A percentile compares a stretch with the other conserved stretches of the same genome.
These are phyloP conservation scores for Metallyticus violacea DNA, from an alignment of 2,888 invertebrate species.

Conservation along the genomic window DNA sequence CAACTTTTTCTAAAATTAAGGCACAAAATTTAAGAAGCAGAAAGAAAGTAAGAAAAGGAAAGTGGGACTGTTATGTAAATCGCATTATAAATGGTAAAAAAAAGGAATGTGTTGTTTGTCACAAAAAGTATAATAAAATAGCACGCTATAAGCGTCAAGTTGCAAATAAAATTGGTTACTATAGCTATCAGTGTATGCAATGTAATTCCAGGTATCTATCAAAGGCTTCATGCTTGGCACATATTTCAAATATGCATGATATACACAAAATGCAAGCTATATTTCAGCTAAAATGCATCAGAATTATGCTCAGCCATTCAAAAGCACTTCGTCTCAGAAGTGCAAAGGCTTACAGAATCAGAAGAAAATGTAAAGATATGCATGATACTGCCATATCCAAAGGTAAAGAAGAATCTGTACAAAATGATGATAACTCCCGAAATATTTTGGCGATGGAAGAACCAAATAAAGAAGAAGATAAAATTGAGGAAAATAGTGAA, in stretches of 20 bases:
- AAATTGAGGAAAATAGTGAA: background rate
- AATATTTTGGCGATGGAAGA: too few species aligned
- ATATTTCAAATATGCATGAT: conserved; percentile 58
- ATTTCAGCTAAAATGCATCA: background rate
- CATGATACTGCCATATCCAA: background rate
- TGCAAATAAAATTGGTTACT: conserved; percentile 66
- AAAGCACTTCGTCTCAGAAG: background rate
- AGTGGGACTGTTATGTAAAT: background rate
- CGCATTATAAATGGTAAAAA: background rate
- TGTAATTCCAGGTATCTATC: conserved; percentile 68
- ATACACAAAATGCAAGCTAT: background rate
- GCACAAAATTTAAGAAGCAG: background rate
- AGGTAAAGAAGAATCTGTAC: background rate
- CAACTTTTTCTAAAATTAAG: background rate
- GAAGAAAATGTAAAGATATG: background rate
- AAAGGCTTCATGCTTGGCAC: conserved; percentile 63
- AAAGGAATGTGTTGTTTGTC: conserved; percentile 54
- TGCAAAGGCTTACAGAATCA: background rate
- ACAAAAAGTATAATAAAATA: conserved; percentile 49
- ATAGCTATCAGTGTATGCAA: conserved; percentile 70
- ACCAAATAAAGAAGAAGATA: background rate
- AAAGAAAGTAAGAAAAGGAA: background rate
- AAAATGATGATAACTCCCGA: background rate
- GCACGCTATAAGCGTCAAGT: conserved; percentile 60
- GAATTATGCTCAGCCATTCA: background rate